Evolutionary conservation across 2,113 vertebrate genomes (phyloP), one percentile per base, ranked within the genome.

Genomic region (Apistogramma diplotaenia): DNA sequence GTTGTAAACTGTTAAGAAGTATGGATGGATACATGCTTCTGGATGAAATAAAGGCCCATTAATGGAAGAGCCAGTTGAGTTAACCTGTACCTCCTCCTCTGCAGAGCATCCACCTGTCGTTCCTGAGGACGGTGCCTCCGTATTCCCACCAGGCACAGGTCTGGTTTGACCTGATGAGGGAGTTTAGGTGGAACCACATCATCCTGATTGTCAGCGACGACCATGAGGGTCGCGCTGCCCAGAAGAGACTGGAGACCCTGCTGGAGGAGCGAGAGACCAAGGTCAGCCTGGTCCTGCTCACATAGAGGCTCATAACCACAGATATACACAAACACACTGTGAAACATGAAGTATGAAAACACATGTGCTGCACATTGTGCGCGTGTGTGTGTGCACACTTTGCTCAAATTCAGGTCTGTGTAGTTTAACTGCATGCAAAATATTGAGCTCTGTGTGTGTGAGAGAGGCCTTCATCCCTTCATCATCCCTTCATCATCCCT

Each of bases 161-260:
- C 53, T 99, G 98, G 98, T 99, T 99, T 59, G 98, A 99, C 93
- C 97, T 99, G 95, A 99, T 99, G 98, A 95, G 98, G 3, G 96
- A 97, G 86, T 99, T 98, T 93, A 95, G 96, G 90, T 99, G 98
- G 98, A 99, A 99, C 86, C 98, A 99, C 92, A 94, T 99, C 94
- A 99, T 99, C 86, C 96, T 99, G 74, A 97, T 99, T 56, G 97
- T 99, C 89, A 99, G 98, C 4, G 97, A 99, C 4, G 98, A 99
- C 95, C 98, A 99, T 3, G 98, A 99, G 87, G 98, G 98, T 74
- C 96, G 98, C 51, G 98, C 98, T 0, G 97, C 98, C 2, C 98
- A 99, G 91, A 99, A 99, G 93, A 97, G 96, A 84, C 96, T 99
- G 89, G 98, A 99, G 96, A 99, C 98, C 0, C 96, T 99, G 83